Evolutionary conservation across 2,797 vertebrate species (phyloP), one percentile per base, ranked within the genome.

Genomic region (Alcedo quadribrachys): DNA sequence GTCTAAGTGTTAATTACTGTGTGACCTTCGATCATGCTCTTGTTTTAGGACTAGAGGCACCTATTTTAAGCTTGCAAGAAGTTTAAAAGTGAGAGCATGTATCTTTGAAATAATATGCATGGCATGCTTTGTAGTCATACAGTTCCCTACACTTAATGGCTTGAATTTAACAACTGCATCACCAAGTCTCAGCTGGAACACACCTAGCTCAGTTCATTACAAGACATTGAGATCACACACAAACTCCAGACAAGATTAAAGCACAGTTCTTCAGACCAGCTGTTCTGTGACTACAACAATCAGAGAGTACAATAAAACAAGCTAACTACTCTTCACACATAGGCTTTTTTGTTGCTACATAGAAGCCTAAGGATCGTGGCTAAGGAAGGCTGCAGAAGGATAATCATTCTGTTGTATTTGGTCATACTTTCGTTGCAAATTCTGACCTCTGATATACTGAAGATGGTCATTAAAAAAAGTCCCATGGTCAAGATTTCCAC

Each of bases 1-100:
- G 57, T 92, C 91, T 84, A 88, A 90, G 85, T 96, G 78, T 90
- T 97, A 96, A 97, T 97, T 94, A 91, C 45, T 50, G 67, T 3
- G 7, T 86, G 92, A 97, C 96, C 95, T 97, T 96, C 27, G 20
- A 80, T 57, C 37, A 32, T 5, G 11, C n/a, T 93, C 58, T 60
- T 88, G 21, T 60, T 90, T 96, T 83, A 94, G 71, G 69, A 92
- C 58, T 81, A 53, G 74, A 95, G 81, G n/a, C n/a, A 25, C 40
- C 37, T 48, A 81, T 50, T 85, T 76, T 68, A 90, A 76, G 40
- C 14, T 45, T 81, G 68, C 86, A 77, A 48, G 71, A 45, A 79
- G 67, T 80, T 92, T 63, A 57, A 32, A 86, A 81, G 19, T 42
- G 13, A 78, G 30, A 87, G 4, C 5, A 37, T 9, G 4, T 37